Base-by-base conservation (phyloP, 2,797 vertebrate genomes). In the Xenopus petersii region DNA sequence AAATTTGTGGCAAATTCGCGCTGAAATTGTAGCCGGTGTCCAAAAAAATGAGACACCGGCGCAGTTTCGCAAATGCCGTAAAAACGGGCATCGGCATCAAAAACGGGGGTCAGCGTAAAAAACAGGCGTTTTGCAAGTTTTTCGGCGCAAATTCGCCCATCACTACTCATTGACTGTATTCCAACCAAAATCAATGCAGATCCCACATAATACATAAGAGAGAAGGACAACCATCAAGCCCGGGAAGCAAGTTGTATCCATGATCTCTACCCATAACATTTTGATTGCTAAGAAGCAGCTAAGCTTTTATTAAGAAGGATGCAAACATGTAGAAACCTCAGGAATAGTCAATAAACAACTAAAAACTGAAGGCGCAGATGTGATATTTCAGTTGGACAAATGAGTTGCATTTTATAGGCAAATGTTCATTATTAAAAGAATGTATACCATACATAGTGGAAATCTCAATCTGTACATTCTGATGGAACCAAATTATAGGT, bases 101-200 rank as follows among this genome's bases (percentile, higher is more conserved):
- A n/a, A n/a, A n/a, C n/a, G n/a, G n/a, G n/a, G n/a, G n/a, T n/a
- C n/a, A n/a, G n/a, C n/a, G 21, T 1, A 21, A 21, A 21, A 21
- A 21, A 21, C 21, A 1, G 21, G 21, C 21, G 21, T 21, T 21
- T 21, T 21, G 21, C 21, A 21, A 21, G 1, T 21, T 21, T 21
- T 21, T 21, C 21, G 21, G 21, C 1, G 21, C 21, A 21, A 21
- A 21, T 21, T 21, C 21, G 21, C 21, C 21, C 21, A 21, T 21
- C 21, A 21, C 21, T 21, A 21, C 21, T 21, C 21, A 73, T 47
- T 68, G 63, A 67, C 75, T 47, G 70, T n/a, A 55, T 33, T 46
- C 48, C 42, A 73, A 67, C 17, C 54, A 13, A 61, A 73, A 78
- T 68, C 71, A 64, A 78, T 73, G 59, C 10, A 17, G 59, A 67